Evolutionary conservation across 2,888 invertebrate genomes (phyloP).

Genomic region (Dusona sp.): DNA sequence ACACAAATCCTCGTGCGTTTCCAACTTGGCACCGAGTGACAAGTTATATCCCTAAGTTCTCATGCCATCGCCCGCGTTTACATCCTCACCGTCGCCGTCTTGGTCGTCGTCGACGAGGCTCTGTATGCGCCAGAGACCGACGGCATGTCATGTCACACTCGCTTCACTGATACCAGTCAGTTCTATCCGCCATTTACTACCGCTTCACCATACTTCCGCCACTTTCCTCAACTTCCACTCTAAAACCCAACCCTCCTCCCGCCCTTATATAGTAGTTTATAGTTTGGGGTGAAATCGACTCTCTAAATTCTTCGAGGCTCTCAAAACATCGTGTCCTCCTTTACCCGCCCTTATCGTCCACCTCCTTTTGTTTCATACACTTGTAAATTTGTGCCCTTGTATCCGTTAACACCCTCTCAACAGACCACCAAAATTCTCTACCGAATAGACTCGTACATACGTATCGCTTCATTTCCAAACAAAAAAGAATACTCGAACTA

Average conservation of each 20-base stretch:
- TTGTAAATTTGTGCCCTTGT: not conserved
- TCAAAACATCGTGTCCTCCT: not conserved
- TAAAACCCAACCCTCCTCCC: conserved; percentile 5
- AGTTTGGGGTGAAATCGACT: conserved; percentile 56
- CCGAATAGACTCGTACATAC: conserved; percentile 7
- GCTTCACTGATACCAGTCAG: conserved; percentile 56
- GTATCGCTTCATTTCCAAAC: conserved; percentile 10
- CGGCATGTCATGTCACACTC: conserved; percentile 55
- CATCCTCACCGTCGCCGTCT: conserved; percentile 35
- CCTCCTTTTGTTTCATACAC: conserved; percentile 12
- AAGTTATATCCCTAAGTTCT: conserved; percentile 66
- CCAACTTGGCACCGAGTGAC: conserved; percentile 65
- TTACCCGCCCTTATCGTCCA: conserved; percentile 34
- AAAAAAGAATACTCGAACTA: not conserved
- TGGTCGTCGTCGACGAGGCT: conserved; percentile 37
- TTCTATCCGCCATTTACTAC: conserved; percentile 59
- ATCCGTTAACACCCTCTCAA: conserved; percentile 23
- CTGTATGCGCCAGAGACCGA: conserved; percentile 28
- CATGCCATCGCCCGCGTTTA: conserved; percentile 48
- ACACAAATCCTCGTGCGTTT: conserved; percentile 66
- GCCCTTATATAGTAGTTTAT: not conserved
- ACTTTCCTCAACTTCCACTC: conserved; percentile 17
- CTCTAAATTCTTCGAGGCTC: conserved; percentile 61
- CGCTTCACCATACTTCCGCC: conserved; percentile 49
- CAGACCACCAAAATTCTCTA: not conserved